Evolutionary conservation across 2,888 invertebrate species (phyloP).

Genomic region (Macrophya alboannulata): DNA sequence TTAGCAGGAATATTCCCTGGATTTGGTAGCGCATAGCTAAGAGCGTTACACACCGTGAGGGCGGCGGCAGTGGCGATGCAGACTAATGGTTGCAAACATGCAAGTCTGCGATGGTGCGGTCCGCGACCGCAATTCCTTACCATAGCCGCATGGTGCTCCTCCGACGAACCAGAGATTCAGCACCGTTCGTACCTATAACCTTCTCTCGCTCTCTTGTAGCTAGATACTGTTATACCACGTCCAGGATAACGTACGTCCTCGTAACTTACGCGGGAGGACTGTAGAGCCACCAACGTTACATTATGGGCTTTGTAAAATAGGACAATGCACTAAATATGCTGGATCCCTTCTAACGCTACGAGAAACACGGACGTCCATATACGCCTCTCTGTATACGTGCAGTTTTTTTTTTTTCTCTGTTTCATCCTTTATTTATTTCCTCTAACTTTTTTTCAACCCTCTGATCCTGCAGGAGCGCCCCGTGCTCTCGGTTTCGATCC

Average conservation of each 20-base stretch:
- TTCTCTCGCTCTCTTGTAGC: not conserved
- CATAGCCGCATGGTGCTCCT: not conserved
- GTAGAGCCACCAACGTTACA: constrained; percentile 67
- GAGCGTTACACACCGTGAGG: not conserved
- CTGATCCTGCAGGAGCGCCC: not conserved
- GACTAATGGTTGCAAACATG: constrained; percentile 38
- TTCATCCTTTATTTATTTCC: not conserved
- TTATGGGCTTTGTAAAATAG: constrained; percentile 71
- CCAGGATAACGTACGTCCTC: constrained; percentile 70
- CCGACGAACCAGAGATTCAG: not conserved
- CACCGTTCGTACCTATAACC: not conserved
- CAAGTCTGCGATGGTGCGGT: not conserved
- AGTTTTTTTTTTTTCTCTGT: not conserved
- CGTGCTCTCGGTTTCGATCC: not conserved
- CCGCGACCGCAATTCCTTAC: constrained; percentile 46
- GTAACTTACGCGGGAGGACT: constrained; percentile 68
- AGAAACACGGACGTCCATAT: constrained; percentile 65
- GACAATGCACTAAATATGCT: constrained; percentile 73
- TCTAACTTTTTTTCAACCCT: not conserved
- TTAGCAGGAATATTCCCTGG: not conserved
- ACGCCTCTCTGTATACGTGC: not conserved
- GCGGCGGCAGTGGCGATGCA: not conserved
- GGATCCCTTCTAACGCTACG: constrained; percentile 52
- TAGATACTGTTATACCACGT: constrained; percentile 39
- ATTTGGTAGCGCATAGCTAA: not conserved